Evolutionary conservation across 2,797 vertebrate species (phyloP), one percentile per base, ranked within the genome.

Genomic region (Sebastes miniatus): DNA sequence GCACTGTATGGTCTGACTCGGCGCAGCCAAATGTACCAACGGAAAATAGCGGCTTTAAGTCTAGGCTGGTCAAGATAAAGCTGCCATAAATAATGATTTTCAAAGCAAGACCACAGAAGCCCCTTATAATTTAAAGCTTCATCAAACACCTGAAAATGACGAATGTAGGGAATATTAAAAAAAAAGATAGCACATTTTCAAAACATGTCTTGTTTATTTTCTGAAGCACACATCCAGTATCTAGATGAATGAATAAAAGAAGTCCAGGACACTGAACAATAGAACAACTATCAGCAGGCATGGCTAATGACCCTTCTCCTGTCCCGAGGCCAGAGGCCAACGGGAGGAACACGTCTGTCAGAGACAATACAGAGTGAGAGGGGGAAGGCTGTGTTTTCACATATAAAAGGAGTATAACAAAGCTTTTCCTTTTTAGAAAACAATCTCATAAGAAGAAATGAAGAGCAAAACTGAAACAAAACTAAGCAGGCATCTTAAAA

Each of bases 151-250:
- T 54, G 22, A 13, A 67, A 16, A 43, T 32, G 47, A 75, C 31
- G 73, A 64, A 69, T n/a, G 52, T 5, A 43, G 66, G 65, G 69
- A 72, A 71, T 18, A 63, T 78, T 20, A 1, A 79, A 57, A 69
- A 84, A 82, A 82, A 83, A 83, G 69, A 81, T 74, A 34, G 62
- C 84, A 88, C 86, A 65, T 70, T 84, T 90, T 94, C 83, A 93
- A 94, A 95, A 95, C 90, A 90, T 80, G 88, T 94, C 83, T 92
- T 86, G 77, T 96, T 96, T 96, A 95, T 95, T 96, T 94, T 94
- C 90, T 95, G 92, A 95, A 94, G 93, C 92, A 93, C 93, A 96
- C 94, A 94, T 94, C 93, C 94, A 95, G 89, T 95, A 95, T 94
- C 91, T 92, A 93, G 91, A 93, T 94, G 94, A 93, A 92, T 92